Evolutionary conservation across 2,888 invertebrate species (phyloP).

Genomic region (Ormyrus pomaceus): DNA sequence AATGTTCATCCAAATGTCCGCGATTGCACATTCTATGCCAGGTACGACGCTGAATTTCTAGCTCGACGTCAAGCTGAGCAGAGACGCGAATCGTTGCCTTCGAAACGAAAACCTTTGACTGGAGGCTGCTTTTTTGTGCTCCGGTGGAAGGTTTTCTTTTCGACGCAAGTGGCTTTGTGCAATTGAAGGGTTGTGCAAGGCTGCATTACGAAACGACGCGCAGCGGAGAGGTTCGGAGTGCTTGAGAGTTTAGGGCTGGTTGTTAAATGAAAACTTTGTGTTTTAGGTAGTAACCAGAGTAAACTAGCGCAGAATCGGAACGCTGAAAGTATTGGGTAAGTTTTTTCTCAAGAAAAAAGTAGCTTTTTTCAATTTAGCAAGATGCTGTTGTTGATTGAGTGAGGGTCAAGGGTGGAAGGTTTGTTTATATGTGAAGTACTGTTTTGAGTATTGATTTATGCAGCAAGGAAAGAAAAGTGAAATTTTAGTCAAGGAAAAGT

Average conservation of each 20-base stretch:
- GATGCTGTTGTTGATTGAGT: too few relatives aligned
- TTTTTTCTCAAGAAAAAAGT: slow-evolving; percentile 60
- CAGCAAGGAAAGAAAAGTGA: too few relatives aligned
- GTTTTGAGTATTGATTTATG: too few relatives aligned
- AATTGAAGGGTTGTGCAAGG: too few relatives aligned
- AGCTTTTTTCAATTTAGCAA: too few relatives aligned
- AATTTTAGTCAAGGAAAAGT: too few relatives aligned
- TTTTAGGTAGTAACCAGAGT: slow-evolving; percentile 86
- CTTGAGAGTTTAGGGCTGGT: slow-evolving; percentile 7
- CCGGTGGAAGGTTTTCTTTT: neutral
- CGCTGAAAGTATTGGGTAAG: slow-evolving; percentile 89
- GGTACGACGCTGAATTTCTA: slow-evolving; percentile 63
- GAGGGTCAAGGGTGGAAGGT: too few relatives aligned
- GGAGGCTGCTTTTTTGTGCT: neutral
- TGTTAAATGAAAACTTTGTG: slow-evolving; percentile 58
- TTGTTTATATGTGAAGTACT: too few relatives aligned
- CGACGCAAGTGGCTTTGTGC: neutral
- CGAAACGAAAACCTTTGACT: neutral
- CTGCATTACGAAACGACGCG: too few relatives aligned
- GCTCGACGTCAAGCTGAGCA: too few relatives aligned
- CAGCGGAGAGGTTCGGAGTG: neutral
- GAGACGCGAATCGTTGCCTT: slow-evolving; percentile 17
- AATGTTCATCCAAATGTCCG: slow-evolving; percentile 75
- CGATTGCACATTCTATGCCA: slow-evolving; percentile 75
- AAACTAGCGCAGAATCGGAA: slow-evolving; percentile 89